These are phyloP conservation scores for Amphipyra tragopoginis DNA, from an alignment of 2,888 invertebrate species.

Conservation along the genomic window DNA sequence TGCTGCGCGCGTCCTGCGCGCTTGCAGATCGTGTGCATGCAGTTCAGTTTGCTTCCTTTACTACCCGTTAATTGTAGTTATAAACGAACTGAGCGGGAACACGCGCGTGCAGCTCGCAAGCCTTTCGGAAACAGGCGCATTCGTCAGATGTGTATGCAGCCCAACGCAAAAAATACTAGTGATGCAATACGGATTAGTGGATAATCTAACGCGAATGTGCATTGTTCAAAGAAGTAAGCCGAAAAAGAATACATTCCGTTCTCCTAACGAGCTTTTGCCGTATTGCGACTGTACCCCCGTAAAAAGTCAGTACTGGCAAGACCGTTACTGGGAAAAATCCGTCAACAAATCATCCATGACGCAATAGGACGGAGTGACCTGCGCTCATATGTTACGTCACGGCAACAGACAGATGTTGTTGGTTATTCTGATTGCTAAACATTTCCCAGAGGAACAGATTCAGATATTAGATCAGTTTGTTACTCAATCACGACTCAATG, in stretches of 20 bases:
- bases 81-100: too few species aligned
- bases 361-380: neutral
- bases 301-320: neutral
- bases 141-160: too few species aligned
- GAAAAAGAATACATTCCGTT: neutral
- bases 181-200: too few species aligned
- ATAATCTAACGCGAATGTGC: too few species aligned
- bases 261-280: constrained; percentile 1
- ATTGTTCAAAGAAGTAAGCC: neutral
- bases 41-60: too few species aligned
- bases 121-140: too few species aligned
- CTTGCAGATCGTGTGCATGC: too few species aligned
- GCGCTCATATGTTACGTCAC: constrained; percentile 11
- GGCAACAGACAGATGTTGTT: constrained; percentile 11
- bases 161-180: too few species aligned
- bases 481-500: constrained; percentile 15
- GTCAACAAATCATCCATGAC: constrained; percentile 8
- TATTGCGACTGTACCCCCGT: constrained; percentile 1
- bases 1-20: too few species aligned
- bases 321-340: neutral
- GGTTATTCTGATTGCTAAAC: constrained; percentile 8
- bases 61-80: too few species aligned
- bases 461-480: constrained; percentile 10
- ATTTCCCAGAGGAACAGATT: constrained; percentile 6
- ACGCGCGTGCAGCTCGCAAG: too few species aligned